Conservation (phyloP, 92 coral and sea anemone species). For the Zoanthus sociatus region DNA sequence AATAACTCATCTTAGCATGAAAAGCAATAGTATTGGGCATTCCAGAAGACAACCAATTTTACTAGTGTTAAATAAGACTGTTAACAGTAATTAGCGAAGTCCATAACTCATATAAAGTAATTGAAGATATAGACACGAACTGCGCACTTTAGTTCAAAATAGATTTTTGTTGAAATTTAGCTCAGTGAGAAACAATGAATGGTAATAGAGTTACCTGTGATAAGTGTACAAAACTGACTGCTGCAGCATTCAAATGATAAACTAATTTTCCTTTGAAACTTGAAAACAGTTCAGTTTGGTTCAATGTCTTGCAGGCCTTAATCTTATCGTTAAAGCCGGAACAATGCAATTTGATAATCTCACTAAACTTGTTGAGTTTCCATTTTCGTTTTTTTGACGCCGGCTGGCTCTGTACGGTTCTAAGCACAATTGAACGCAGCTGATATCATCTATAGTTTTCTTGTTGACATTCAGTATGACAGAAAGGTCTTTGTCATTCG, state of each 20-base stretch:
- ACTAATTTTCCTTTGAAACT: slow-evolving; percentile 1
- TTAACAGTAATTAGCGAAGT: slow-evolving; percentile 21
- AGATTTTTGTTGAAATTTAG: slow-evolving; percentile 28
- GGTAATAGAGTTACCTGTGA: slow-evolving; percentile 16
- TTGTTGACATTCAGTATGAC: slow-evolving; percentile 21
- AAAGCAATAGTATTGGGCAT: background rate
- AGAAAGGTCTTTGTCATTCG: slow-evolving; percentile 14
- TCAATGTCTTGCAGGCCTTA: background rate
- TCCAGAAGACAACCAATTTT: background rate
- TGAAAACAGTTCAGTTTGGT: background rate
- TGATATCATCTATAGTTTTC: slow-evolving; percentile 20
- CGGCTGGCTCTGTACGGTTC: slow-evolving; percentile 5
- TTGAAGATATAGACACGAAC: background rate
- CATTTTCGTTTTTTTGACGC: background rate
- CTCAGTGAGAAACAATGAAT: slow-evolving; percentile 22
- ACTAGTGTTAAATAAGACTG: background rate
- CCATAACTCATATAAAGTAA: background rate
- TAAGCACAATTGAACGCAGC: slow-evolving; percentile 23
- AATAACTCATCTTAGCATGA: background rate
- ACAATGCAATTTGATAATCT: background rate
- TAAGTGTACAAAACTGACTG: slow-evolving; percentile 2
- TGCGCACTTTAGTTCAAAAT: background rate
- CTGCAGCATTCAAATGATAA: slow-evolving; percentile 20
- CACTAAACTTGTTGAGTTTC: background rate
- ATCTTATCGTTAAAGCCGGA: background rate